phyloP scores from a whole-genome alignment of 2,113 vertebrate species.

The Gymnorhina tibicen region DNA sequence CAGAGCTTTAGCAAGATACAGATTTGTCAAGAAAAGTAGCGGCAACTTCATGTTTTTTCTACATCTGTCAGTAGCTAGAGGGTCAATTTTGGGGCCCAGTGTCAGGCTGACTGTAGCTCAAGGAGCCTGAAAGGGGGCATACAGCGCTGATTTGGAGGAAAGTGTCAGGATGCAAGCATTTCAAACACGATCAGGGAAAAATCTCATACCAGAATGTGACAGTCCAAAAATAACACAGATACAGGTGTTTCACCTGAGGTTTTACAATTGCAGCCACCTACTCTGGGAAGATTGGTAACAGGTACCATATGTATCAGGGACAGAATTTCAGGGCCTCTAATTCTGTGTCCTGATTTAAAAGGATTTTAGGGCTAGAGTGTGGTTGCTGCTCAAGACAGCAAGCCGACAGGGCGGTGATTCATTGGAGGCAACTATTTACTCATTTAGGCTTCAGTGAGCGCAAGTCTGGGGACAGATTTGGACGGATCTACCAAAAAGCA shows the following conservation, averaged over 20 bases:
- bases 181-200: background rate
- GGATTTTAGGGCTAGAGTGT: background rate
- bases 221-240: background rate
- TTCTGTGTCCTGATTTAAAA: background rate
- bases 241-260: background rate
- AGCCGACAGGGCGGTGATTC: background rate
- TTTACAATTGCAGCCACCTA: background rate
- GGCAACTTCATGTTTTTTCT: background rate
- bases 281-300: background rate
- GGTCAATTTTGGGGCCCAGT: background rate
- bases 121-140: background rate
- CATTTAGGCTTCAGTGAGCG: rapidly evolving
- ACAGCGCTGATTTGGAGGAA: background rate
- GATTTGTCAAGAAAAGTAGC: background rate
- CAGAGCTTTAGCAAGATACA: background rate
- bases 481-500: background rate
- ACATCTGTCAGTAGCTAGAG: background rate
- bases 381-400: background rate
- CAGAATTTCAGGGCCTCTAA: background rate
- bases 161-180: background rate
- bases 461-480: background rate
- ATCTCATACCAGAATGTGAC: background rate
- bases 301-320: rapidly evolving
- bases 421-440: background rate
- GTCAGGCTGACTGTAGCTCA: background rate